Percentiles rank a stretch among this genome's conserved stretches.
Conservation (phyloP, 1,140 invertebrate species). For the Diorhabda carinulata region DNA sequence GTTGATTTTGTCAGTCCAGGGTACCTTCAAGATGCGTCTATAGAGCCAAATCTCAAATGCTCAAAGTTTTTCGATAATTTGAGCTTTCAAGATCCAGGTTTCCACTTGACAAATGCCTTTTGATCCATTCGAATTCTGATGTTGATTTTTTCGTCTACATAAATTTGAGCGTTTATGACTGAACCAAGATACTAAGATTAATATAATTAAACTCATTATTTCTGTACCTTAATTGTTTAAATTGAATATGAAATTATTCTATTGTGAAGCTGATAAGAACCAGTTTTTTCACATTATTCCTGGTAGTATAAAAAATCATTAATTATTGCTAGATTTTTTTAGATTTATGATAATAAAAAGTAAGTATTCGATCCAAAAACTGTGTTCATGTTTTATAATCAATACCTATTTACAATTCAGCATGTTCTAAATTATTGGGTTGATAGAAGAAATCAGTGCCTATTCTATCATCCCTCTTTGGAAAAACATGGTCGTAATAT, state of each 20-base stretch:
- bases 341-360: background rate
- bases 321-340: background rate
- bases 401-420: slow-evolving; percentile 43
- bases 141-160: background rate
- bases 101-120: too few species aligned
- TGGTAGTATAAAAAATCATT: background rate
- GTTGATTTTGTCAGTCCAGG: too few species aligned
- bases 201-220: background rate
- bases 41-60: too few species aligned
- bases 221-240: too few species aligned
- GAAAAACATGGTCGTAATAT: slow-evolving; percentile 46
- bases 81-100: too few species aligned
- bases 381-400: background rate
- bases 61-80: too few species aligned
- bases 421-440: slow-evolving; percentile 42
- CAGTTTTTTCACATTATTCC: background rate
- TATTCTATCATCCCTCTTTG: slow-evolving; percentile 33
- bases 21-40: too few species aligned
- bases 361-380: background rate
- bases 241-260: too few species aligned
- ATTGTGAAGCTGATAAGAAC: background rate
- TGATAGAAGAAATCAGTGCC: slow-evolving; percentile 39
- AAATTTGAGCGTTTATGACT: background rate
- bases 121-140: too few species aligned
- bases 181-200: background rate